Evolutionary conservation across 2,888 invertebrate genomes (phyloP), one percentile per base, ranked within the genome.

Genomic region (Sminthurinus aureus): DNA sequence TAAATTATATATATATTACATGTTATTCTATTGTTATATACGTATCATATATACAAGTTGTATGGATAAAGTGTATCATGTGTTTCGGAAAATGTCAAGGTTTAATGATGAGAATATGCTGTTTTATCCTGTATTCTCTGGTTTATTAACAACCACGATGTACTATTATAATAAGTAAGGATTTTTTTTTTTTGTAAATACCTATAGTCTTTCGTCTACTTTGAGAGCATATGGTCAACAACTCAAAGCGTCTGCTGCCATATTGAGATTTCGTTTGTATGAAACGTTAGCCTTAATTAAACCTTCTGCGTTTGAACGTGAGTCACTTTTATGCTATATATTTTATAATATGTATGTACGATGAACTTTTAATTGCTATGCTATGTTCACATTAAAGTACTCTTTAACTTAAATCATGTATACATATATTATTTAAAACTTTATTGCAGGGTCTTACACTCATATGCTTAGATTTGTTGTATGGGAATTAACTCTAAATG

Each of bases 401-500:
- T 38, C 38, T 38, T 1, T 38, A 38, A 38, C 38, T 38, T 4
- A 38, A 38, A 38, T 38, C n/a, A n/a, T 77, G 22, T 20, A 20
- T 24, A 6, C 20, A 76, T 13, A 58, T 58, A 76, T 11, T 50
- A 51, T 69, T 69, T 20, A 1, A 12, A 69, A 24, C 24, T 69
- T 69, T 13, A 69, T 87, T 89, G 0, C 85, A 93, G 93, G 93
- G 86, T 95, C 94, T 22, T 96, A 97, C 89, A 96, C 97, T 24
- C 95, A 96, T 89, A 92, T 99, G 80, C 91, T 98, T 85, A 92
- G 97, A 88, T 95, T 98, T 92, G 92, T 99, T 77, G 98, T 96
- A 9, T 96, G 98, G 0, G 99, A 99, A 91, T 95, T 99, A 89
- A 98, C 98, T 0, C 91, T 98, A 20, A 95, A 97, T 0, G 99